A percentile compares a stretch with the other conserved stretches of the same genome.
Conservation (phyloP, 2,113 vertebrate species). For the Vidua chalybeata region DNA sequence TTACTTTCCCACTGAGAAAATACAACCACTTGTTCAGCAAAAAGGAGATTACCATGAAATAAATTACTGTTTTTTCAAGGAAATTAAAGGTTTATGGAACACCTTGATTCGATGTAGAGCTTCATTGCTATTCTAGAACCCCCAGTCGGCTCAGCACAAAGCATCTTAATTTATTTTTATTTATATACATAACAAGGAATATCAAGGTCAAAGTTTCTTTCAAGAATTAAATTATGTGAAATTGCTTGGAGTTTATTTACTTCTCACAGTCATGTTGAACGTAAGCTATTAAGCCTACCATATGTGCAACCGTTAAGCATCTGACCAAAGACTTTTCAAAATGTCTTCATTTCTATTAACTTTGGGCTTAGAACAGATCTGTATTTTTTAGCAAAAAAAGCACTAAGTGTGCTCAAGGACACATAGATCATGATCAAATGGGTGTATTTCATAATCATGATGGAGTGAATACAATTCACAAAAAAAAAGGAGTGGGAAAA, state of each 20-base stretch:
- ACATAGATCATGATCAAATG: background rate
- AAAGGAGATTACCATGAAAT: slow-evolving; percentile 39
- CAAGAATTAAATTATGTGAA: slow-evolving; percentile 21
- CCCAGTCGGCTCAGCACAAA: slow-evolving; percentile 6
- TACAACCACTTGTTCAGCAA: slow-evolving; percentile 60
- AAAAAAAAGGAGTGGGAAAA: background rate
- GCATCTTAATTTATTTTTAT: slow-evolving; percentile 27
- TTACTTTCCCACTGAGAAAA: slow-evolving; percentile 60
- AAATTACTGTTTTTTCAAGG: slow-evolving; percentile 39
- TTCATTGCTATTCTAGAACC: background rate
- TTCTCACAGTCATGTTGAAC: background rate
- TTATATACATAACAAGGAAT: slow-evolving; percentile 1
- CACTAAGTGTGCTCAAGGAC: background rate
- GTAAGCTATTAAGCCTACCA: background rate
- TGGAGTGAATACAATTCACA: background rate
- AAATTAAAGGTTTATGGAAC: slow-evolving; percentile 54
- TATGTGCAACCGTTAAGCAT: background rate
- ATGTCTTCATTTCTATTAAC: background rate
- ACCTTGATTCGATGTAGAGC: slow-evolving; percentile 1
- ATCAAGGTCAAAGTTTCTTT: slow-evolving; percentile 36
- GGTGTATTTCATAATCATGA: background rate
- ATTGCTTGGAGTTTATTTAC: slow-evolving; percentile 34
- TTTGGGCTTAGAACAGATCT: background rate
- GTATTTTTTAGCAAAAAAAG: background rate
- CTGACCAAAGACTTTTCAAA: slow-evolving; percentile 8